phyloP scores from a whole-genome alignment of 2,797 vertebrate species.

The Scyliorhinus canicula region DNA sequence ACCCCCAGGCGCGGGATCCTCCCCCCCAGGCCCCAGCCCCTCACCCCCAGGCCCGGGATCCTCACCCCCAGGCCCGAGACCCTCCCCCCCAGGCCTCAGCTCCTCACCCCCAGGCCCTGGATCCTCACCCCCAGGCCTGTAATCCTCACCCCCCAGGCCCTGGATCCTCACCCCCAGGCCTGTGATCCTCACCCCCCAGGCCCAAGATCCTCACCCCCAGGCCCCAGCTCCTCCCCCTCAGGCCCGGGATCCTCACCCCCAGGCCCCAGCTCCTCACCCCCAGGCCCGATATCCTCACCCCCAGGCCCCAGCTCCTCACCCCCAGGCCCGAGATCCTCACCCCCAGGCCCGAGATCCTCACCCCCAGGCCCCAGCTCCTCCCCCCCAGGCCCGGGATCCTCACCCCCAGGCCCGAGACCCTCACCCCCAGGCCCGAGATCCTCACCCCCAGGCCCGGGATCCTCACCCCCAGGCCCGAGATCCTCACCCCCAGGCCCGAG shows the following conservation, averaged over 20 bases:
- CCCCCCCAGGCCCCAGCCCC: neutral
- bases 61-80: neutral
- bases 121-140: no score
- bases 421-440: neutral
- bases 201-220: no score
- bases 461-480: no score
- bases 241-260: neutral
- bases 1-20: neutral
- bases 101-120: neutral
- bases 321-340: neutral
- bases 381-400: no score
- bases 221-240: neutral
- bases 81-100: neutral
- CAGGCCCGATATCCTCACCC: no score
- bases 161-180: no score
- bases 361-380: neutral
- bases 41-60: no score
- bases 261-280: no score
- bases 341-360: neutral
- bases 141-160: no score
- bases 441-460: neutral
- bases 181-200: neutral
- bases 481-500: no score
- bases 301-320: no score
- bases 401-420: neutral